phyloP scores from a whole-genome alignment of 2,113 vertebrate species.

The Mirounga angustirostris region DNA sequence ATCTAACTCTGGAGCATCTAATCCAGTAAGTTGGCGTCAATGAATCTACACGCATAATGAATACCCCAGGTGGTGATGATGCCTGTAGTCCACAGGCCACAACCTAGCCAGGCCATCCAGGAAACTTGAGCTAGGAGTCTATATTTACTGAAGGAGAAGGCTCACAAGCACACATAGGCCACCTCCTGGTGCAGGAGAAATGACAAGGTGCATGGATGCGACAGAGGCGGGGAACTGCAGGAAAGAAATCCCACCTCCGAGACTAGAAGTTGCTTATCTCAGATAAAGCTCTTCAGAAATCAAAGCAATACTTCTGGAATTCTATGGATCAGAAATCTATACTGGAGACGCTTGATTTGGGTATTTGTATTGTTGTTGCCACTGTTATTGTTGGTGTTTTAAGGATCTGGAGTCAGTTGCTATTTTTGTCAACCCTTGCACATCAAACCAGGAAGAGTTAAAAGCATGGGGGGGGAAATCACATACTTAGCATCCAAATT shows the following conservation, averaged over 20 bases:
- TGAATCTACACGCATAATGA: background rate
- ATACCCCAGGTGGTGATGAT: background rate
- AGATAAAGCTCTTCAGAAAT: background rate
- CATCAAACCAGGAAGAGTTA: background rate
- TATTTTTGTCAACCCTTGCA: background rate
- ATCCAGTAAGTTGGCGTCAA: background rate
- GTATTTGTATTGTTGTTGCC: too few relatives aligned
- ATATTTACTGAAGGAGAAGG: background rate
- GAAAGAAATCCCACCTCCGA: background rate
- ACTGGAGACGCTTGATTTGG: background rate
- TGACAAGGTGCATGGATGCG: background rate
- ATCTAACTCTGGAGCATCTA: background rate
- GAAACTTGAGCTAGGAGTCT: background rate
- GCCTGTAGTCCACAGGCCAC: background rate
- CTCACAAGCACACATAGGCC: background rate
- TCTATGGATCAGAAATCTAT: background rate
- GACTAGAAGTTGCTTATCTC: background rate
- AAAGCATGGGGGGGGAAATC: background rate
- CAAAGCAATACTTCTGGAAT: background rate
- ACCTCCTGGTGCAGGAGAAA: background rate
- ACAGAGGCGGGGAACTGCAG: too few relatives aligned
- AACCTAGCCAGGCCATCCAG: background rate
- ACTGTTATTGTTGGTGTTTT: background rate
- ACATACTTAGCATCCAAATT: background rate
- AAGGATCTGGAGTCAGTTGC: background rate